phyloP scores from a whole-genome alignment of 2,888 invertebrate species.

The Napeogenes sylphis region DNA sequence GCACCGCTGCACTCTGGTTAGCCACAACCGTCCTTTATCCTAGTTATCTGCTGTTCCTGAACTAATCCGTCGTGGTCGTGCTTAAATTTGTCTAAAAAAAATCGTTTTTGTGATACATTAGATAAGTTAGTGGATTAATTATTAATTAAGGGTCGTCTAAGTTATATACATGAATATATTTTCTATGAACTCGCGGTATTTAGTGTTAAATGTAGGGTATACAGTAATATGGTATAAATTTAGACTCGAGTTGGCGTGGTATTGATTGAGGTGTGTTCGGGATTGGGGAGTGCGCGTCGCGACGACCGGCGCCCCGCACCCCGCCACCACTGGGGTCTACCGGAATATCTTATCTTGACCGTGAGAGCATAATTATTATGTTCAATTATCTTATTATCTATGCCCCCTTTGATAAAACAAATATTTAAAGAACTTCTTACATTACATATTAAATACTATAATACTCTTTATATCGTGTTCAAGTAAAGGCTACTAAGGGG shows the following conservation, averaged over 20 bases:
- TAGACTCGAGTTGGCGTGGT: conserved; percentile 37
- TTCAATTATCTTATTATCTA: conserved; percentile 26
- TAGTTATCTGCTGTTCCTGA: conserved; percentile 21
- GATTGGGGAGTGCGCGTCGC: conserved; percentile 49
- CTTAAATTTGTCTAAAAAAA: conserved; percentile 21
- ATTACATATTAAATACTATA: neutral
- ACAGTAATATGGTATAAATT: conserved; percentile 32
- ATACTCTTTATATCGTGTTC: too few relatives aligned
- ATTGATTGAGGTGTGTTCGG: conserved; percentile 61
- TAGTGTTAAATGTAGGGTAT: conserved; percentile 26
- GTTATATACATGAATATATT: conserved; percentile 12
- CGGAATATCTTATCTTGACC: conserved; percentile 63
- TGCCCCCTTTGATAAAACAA: conserved; percentile 4
- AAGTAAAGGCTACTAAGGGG: too few relatives aligned
- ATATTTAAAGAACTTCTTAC: neutral
- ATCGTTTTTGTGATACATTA: conserved; percentile 35
- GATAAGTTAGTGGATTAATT: conserved; percentile 36
- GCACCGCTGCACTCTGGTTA: conserved; percentile 50
- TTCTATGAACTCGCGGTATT: conserved; percentile 21
- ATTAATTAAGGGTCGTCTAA: neutral
- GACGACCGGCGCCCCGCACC: conserved; percentile 45
- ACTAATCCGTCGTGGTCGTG: conserved; percentile 27
- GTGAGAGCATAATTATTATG: conserved; percentile 63
- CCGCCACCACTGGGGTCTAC: conserved; percentile 68
- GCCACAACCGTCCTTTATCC: conserved; percentile 37